phyloP scores from a whole-genome alignment of 2,888 invertebrate species.

The Sesia apiformis region DNA sequence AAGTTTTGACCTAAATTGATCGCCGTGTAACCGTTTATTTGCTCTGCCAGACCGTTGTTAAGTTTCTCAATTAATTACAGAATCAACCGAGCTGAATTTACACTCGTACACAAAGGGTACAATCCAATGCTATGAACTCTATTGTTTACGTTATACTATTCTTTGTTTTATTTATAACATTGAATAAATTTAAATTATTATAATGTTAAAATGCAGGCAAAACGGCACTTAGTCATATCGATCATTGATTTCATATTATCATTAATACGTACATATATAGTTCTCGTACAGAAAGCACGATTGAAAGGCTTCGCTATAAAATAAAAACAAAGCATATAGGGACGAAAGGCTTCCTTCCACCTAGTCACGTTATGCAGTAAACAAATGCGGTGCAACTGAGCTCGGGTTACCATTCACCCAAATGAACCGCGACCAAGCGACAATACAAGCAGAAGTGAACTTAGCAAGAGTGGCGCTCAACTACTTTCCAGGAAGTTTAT shows the following conservation, averaged over 20 bases:
- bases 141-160: too few species aligned
- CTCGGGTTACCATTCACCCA: slow-evolving; percentile 24
- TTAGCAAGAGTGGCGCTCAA: not conserved
- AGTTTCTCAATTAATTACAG: slow-evolving; percentile 26
- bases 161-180: too few species aligned
- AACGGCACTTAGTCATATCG: too few species aligned
- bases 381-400: slow-evolving; percentile 5
- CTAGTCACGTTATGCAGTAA: slow-evolving; percentile 12
- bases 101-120: slow-evolving; percentile 5
- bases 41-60: slow-evolving; percentile 8
- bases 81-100: slow-evolving; percentile 19
- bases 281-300: not conserved
- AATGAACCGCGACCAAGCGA: slow-evolving; percentile 4
- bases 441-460: not conserved
- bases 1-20: slow-evolving; percentile 20
- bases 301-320: slow-evolving; percentile 51
- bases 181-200: too few species aligned
- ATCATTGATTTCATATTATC: too few species aligned
- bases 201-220: too few species aligned
- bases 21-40: slow-evolving; percentile 16
- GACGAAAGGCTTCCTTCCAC: slow-evolving; percentile 57
- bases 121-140: too few species aligned
- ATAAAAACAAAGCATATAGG: slow-evolving; percentile 35
- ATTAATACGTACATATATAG: too few species aligned
- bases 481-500: too few species aligned